These are phyloP conservation scores for Ptychadena robeensis DNA, from an alignment of 2,797 vertebrate species.

Conservation along the genomic window DNA sequence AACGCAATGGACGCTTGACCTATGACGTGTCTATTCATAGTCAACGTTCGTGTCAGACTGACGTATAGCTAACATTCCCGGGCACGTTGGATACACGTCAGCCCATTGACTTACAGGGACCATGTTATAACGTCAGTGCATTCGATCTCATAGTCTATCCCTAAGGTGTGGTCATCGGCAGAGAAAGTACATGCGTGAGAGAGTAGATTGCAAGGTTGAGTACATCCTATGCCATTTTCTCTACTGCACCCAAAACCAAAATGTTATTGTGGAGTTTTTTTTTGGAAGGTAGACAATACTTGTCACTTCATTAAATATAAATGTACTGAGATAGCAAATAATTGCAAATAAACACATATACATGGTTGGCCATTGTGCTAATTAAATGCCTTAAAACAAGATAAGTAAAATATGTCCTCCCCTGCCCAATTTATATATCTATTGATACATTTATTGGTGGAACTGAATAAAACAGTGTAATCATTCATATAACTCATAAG, in stretches of 20 bases:
- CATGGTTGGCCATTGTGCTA: background rate
- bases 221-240: too few relatives aligned
- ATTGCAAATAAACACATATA: background rate
- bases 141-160: too few relatives aligned
- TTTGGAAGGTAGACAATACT: background rate
- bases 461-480: background rate
- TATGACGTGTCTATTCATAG: too few relatives aligned
- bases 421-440: background rate
- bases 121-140: too few relatives aligned
- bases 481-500: background rate
- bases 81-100: too few relatives aligned
- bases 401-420: too few relatives aligned
- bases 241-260: background rate
- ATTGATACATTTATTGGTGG: background rate
- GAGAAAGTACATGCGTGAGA: too few relatives aligned
- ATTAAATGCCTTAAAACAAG: background rate
- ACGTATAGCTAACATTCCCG: too few relatives aligned
- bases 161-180: background rate
- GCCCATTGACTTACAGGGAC: too few relatives aligned
- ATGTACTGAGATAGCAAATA: background rate
- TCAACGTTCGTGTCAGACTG: too few relatives aligned
- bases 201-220: too few relatives aligned
- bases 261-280: background rate
- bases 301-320: background rate
- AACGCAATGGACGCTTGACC: too few relatives aligned